Evolutionary conservation across 1,140 invertebrate species (phyloP).

Genomic region (Pseudomyrmex flavicornis): DNA sequence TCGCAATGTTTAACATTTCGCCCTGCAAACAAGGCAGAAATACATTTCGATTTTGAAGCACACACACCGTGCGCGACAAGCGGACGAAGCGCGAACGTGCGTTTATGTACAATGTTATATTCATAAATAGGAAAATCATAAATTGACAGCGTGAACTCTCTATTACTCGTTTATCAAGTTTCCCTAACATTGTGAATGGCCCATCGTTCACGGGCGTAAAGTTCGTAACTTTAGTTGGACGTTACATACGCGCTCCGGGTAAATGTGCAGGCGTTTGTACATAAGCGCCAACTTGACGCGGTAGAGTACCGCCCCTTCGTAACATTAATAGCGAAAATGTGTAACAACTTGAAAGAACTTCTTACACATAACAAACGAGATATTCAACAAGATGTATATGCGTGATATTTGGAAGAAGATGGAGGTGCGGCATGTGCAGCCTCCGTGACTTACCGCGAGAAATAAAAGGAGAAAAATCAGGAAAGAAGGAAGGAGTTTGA

Average conservation of each 20-base stretch:
- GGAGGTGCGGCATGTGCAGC: background rate
- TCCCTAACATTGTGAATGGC: slow-evolving; percentile 22
- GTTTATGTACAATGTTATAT: slow-evolving; percentile 1
- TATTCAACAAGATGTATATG: too few species aligned
- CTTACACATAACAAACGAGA: slow-evolving; percentile 32
- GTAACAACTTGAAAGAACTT: slow-evolving; percentile 38
- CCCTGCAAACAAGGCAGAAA: slow-evolving; percentile 22
- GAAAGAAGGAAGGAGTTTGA: background rate
- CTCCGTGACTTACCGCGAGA: too few species aligned
- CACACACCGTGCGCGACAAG: background rate
- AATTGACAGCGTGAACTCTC: slow-evolving; percentile 35
- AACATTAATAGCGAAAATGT: slow-evolving; percentile 51
- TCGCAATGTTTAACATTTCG: slow-evolving; percentile 16
- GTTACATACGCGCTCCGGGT: slow-evolving; percentile 1
- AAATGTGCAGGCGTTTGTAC: slow-evolving; percentile 37
- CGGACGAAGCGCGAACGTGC: too few species aligned
- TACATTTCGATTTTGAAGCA: background rate
- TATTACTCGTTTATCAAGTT: slow-evolving; percentile 55
- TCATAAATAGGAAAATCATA: slow-evolving; percentile 41
- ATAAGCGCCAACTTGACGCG: slow-evolving; percentile 20
- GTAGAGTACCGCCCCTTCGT: background rate
- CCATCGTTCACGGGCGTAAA: slow-evolving; percentile 23
- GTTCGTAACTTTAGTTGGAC: slow-evolving; percentile 45
- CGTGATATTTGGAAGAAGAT: too few species aligned
- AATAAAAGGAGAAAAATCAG: too few species aligned